phyloP scores from a whole-genome alignment of 2,113 vertebrate genomes.

The Brachyhypopomus gauderio region DNA sequence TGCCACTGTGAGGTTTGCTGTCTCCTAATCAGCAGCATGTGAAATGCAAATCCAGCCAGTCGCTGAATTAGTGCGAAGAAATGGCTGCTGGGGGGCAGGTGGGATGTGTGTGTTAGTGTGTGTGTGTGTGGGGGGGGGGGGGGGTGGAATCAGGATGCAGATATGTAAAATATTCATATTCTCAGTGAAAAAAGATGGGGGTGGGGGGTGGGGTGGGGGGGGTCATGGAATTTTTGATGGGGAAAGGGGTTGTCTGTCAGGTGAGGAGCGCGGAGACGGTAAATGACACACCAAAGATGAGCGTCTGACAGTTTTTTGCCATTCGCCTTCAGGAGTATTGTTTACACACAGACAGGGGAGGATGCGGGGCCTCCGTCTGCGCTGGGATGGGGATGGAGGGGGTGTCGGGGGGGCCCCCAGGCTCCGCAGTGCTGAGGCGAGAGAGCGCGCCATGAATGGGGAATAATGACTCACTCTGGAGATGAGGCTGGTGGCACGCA shows the following conservation, averaged over 20 bases:
- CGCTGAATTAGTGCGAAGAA: conserved; percentile 98
- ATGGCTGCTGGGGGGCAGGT: conserved; percentile 67
- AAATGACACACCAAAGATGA: conserved; percentile 99
- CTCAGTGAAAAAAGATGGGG: conserved; percentile 76
- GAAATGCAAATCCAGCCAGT: conserved; percentile 99
- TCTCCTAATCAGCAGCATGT: conserved; percentile 92
- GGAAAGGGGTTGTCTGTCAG: conserved; percentile 76
- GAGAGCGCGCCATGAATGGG: conserved; percentile 6
- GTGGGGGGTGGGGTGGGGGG: conserved; percentile 66
- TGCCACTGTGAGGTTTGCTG: conserved; percentile 76
- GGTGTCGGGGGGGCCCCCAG: not conserved
- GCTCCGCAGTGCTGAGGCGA: conserved; percentile 14
- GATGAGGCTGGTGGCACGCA: not conserved
- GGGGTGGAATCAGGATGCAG: conserved; percentile 78
- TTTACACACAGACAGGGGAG: conserved; percentile 88
- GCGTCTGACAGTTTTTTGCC: conserved; percentile 96
- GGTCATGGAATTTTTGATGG: conserved; percentile 52
- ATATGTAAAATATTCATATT: conserved; percentile 99
- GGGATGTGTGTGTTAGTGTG: no score
- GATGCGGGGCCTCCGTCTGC: conserved; percentile 76
- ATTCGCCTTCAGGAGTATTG: conserved; percentile 88
- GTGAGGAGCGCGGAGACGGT: conserved; percentile 76
- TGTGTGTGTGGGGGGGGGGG: not conserved
- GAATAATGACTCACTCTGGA: conserved; percentile 17
- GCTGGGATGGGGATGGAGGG: conserved; percentile 8